Evolutionary conservation across 2,888 invertebrate species (phyloP), one percentile per base, ranked within the genome.

Genomic region (Acanthacorydalis orientalis): DNA sequence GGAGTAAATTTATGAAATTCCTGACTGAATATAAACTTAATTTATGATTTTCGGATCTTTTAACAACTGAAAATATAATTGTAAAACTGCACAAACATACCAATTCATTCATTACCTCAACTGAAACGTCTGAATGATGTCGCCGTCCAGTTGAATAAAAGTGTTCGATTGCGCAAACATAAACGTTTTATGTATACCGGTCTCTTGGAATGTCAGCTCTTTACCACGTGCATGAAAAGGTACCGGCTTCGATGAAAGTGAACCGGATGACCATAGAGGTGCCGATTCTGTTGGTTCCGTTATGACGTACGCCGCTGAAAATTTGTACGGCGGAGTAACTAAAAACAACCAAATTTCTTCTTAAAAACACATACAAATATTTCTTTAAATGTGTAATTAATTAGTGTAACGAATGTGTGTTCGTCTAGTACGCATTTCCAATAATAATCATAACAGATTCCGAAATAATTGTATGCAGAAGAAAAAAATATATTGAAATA

Each of bases 121-220:
- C 67, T 90, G 89, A 72, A 90, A 91, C 49, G 85, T 81, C 60
- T 87, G 85, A 60, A 89, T 88, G 51, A 87, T 83, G 61, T 84
- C 83, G n/a, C 89, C 89, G 61, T 90, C 88, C 44, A 91, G 74
- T 62, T 90, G 89, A 59, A 91, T 89, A 63, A 83, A 90, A 3
- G 90, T 89, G 59, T 90, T 88, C 54, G 85, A 86, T 60, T 88
- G 83, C 15, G 89, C 87, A 64, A 90, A 90, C 79, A 90, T 87
- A 63, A 90, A 91, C n/a, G 85, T 87, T 58, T 80, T 80, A 55
- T 84, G 79, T 57, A 83, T 77, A 1, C 87, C 88, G 4, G 86
- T 84, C 65, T 88, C 88, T 57, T 83, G 83, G 60, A 90, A 88
- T 1, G 88, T 87, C 43, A 89, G 68, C 61, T 84, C 83, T 53